These are phyloP conservation scores for Brachymystax lenok DNA, from an alignment of 2,797 vertebrate species.

Conservation along the genomic window DNA sequence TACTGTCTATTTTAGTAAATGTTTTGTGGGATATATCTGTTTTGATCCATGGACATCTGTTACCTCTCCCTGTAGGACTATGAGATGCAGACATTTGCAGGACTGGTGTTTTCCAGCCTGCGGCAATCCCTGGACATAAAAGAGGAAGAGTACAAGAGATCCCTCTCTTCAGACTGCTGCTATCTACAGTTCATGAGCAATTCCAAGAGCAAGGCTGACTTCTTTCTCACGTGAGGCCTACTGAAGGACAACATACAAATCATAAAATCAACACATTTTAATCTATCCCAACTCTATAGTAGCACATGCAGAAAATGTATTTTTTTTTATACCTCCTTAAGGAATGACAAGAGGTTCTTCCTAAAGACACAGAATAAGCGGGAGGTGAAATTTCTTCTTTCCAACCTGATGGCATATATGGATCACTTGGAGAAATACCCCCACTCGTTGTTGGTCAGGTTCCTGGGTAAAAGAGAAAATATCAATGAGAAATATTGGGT, in stretches of 20 bases:
- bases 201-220: slow-evolving; percentile 82
- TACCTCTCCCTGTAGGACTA: slow-evolving; percentile 64
- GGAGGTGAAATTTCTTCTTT: slow-evolving; percentile 75
- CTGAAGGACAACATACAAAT: not conserved
- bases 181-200: slow-evolving; percentile 84
- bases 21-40: not conserved
- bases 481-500: not conserved
- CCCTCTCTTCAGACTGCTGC: slow-evolving; percentile 59
- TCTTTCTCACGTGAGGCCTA: slow-evolving; percentile 80
- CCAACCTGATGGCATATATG: slow-evolving; percentile 73
- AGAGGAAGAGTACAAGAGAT: slow-evolving; percentile 72
- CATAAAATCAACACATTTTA: slow-evolving; percentile 1
- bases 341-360: slow-evolving; percentile 83
- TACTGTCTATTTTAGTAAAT: not conserved
- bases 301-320: not conserved
- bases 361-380: slow-evolving; percentile 77
- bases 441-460: slow-evolving; percentile 78
- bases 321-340: not conserved
- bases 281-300: not conserved
- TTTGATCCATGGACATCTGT: not conserved
- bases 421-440: slow-evolving; percentile 76
- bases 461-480: slow-evolving; percentile 71
- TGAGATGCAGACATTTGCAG: slow-evolving; percentile 73
- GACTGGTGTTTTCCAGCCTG: slow-evolving; percentile 59
- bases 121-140: slow-evolving; percentile 69